Percentiles rank a stretch among this genome's conserved stretches.
Conservation (phyloP, 2,888 invertebrate genomes). For the Drosophila tripunctata region DNA sequence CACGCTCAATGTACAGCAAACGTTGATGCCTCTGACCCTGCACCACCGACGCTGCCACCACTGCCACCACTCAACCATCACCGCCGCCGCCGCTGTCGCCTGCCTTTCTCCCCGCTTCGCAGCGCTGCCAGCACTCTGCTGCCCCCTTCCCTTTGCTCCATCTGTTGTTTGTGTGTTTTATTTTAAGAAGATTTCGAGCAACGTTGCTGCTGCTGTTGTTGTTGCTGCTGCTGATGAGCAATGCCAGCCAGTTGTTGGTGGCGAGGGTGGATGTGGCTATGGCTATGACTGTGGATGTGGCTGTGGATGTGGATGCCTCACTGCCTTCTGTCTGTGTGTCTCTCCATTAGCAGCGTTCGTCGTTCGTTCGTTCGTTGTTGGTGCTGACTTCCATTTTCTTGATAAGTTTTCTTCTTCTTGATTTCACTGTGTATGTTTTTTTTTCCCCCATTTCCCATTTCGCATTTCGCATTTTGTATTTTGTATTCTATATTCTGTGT, state of each 20-base stretch:
- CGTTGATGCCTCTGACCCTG: conserved; percentile 43
- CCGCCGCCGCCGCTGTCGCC: background rate
- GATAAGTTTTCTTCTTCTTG: conserved; percentile 62
- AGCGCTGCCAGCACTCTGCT: conserved; percentile 4
- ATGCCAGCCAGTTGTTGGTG: conserved; percentile 51
- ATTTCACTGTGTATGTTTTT: too few relatives aligned
- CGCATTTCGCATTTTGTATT: conserved; percentile 18
- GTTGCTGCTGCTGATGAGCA: conserved; percentile 55
- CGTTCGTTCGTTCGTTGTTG: too few relatives aligned
- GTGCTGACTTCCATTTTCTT: conserved; percentile 72
- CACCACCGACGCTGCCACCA: background rate
- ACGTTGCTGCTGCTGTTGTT: conserved; percentile 21
- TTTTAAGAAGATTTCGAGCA: conserved; percentile 73
- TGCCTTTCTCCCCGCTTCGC: background rate
- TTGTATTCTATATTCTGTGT: background rate
- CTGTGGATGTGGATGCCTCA: conserved; percentile 9
- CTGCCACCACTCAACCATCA: background rate
- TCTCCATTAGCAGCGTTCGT: conserved; percentile 28
- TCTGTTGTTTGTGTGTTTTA: conserved; percentile 58
- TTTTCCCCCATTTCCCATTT: conserved; percentile 31
- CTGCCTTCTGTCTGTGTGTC: conserved; percentile 2
- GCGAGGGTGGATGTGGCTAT: conserved; percentile 29
- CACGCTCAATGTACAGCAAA: conserved; percentile 44
- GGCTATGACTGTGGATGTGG: conserved; percentile 21
- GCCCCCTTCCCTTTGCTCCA: background rate